These are phyloP conservation scores for Herpetotheres cachinnans DNA, from an alignment of 2,113 vertebrate species.

Conservation along the genomic window DNA sequence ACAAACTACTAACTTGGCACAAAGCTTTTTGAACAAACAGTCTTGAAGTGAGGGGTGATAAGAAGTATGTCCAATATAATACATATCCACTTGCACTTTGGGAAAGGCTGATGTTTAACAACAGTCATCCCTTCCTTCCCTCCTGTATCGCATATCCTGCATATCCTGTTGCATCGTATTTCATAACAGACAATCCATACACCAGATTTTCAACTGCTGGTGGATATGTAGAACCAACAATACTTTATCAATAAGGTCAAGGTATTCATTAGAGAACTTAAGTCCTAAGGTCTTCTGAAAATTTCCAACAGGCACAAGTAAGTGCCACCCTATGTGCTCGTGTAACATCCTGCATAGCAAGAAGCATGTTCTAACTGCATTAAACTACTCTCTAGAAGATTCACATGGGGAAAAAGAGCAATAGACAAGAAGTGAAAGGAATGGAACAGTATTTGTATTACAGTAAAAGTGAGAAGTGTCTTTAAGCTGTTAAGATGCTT, in stretches of 20 bases:
- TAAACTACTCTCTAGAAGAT: neutral
- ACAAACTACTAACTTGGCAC: neutral
- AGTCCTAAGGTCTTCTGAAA: neutral
- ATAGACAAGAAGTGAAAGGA: neutral
- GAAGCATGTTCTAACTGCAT: neutral
- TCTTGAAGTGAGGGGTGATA: accelerated
- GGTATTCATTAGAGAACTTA: neutral
- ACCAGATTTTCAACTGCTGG: neutral
- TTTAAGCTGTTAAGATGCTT: too few relatives aligned
- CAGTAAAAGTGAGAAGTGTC: neutral
- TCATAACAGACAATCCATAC: neutral
- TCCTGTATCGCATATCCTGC: accelerated
- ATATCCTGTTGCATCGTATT: neutral
- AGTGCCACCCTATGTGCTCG: neutral
- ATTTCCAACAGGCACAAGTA: neutral
- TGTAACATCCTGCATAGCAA: neutral
- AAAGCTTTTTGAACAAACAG: neutral
- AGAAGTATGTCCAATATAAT: neutral
- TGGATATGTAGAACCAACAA: neutral
- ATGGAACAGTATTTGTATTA: neutral
- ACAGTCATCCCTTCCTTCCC: neutral
- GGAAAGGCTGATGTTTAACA: neutral
- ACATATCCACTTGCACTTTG: neutral
- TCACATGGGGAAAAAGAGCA: neutral
- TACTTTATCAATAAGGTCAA: neutral